phyloP scores from a whole-genome alignment of 2,888 invertebrate species.

The Trichogramma evanescens region DNA sequence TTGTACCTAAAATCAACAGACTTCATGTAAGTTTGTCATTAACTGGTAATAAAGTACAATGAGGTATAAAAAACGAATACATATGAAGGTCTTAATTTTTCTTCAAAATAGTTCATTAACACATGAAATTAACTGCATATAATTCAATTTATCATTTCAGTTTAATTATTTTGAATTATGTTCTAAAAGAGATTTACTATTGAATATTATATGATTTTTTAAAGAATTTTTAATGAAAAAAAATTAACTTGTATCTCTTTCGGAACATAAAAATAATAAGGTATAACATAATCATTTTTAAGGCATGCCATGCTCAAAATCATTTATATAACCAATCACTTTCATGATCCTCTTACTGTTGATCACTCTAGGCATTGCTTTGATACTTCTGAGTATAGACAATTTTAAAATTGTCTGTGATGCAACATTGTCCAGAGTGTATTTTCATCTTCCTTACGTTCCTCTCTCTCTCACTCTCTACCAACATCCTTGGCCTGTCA shows the following conservation, averaged over 20 bases:
- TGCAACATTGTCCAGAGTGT: too few species aligned
- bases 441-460: too few species aligned
- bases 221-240: neutral
- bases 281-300: too few species aligned
- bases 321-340: too few species aligned
- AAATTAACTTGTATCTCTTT: neutral
- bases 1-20: slow-evolving; percentile 28
- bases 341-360: too few species aligned
- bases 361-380: too few species aligned
- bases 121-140: neutral
- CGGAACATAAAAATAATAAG: too few species aligned
- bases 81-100: slow-evolving; percentile 13
- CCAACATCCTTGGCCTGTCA: too few species aligned
- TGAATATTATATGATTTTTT: neutral
- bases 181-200: neutral
- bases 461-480: too few species aligned
- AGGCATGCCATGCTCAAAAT: too few species aligned
- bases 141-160: slow-evolving; percentile 7
- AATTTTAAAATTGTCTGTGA: too few species aligned
- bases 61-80: slow-evolving; percentile 24
- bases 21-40: slow-evolving; percentile 43
- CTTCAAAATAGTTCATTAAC: slow-evolving; percentile 3
- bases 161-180: slow-evolving; percentile 4
- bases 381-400: too few species aligned
- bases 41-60: slow-evolving; percentile 43